These are phyloP conservation scores for Callithrix jacchus DNA, from an alignment of 2,113 vertebrate genomes.

Conservation along the genomic window DNA sequence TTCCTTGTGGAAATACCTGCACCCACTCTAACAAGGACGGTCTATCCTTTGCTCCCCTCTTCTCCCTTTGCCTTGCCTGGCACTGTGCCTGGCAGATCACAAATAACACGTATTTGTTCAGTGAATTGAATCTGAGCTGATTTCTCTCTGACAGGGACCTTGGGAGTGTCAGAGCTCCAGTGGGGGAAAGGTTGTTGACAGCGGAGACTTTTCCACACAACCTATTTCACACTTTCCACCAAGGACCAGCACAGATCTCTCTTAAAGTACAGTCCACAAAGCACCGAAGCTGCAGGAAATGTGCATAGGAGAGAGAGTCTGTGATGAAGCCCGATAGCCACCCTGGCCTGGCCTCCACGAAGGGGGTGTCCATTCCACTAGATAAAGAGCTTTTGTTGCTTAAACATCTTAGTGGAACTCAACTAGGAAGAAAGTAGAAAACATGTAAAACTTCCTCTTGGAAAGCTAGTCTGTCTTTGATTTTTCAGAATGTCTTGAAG, in stretches of 20 bases:
- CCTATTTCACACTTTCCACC: neutral
- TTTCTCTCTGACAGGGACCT: constrained; percentile 50
- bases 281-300: neutral
- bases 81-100: constrained; percentile 47
- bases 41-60: constrained; percentile 38
- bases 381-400: neutral
- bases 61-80: constrained; percentile 55
- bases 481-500: constrained; percentile 72
- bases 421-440: constrained; percentile 49
- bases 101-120: constrained; percentile 65
- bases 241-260: neutral
- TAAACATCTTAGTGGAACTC: constrained; percentile 21
- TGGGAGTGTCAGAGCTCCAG: constrained; percentile 31
- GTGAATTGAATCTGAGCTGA: constrained; percentile 69
- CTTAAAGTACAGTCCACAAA: neutral
- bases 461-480: constrained; percentile 61
- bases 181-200: constrained; percentile 31
- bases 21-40: constrained; percentile 40
- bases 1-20: constrained; percentile 18
- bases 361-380: too few species aligned
- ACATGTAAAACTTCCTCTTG: constrained; percentile 61
- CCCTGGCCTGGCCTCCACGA: neutral
- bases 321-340: neutral
- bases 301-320: neutral
- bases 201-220: constrained; percentile 37